phyloP scores from a whole-genome alignment of 2,113 vertebrate genomes.

The Ceyx cyanopectus region DNA sequence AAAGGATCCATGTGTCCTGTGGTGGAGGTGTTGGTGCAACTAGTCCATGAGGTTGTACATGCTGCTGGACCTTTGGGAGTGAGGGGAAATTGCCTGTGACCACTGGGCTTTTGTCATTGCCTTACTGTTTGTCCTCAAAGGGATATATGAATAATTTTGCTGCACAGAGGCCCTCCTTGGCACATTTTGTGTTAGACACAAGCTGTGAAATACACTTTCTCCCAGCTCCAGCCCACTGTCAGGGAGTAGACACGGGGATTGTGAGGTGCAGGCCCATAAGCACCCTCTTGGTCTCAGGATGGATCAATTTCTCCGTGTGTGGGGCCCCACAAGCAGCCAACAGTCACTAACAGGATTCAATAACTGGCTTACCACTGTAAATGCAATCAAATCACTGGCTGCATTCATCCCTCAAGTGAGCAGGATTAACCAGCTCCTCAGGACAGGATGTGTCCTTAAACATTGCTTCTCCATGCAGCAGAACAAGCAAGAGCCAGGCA shows the following conservation, averaged over 20 bases:
- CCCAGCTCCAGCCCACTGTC: background rate
- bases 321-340: background rate
- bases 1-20: background rate
- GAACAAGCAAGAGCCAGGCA: background rate
- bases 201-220: background rate
- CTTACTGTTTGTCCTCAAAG: background rate
- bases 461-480: accelerated
- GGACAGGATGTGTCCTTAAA: slow-evolving; percentile 13
- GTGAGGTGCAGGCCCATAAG: background rate
- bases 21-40: background rate
- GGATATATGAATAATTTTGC: background rate
- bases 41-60: accelerated
- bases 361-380: background rate
- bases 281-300: background rate
- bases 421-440: slow-evolving; percentile 26
- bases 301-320: background rate
- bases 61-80: background rate
- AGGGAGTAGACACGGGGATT: background rate
- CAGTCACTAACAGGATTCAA: background rate
- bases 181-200: background rate
- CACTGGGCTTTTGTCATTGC: background rate
- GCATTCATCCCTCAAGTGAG: background rate
- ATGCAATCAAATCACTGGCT: background rate
- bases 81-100: background rate
- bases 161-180: background rate